Evolutionary conservation across 2,797 vertebrate genomes (phyloP), one percentile per base, ranked within the genome.

Genomic region (Sternotherus odoratus): DNA sequence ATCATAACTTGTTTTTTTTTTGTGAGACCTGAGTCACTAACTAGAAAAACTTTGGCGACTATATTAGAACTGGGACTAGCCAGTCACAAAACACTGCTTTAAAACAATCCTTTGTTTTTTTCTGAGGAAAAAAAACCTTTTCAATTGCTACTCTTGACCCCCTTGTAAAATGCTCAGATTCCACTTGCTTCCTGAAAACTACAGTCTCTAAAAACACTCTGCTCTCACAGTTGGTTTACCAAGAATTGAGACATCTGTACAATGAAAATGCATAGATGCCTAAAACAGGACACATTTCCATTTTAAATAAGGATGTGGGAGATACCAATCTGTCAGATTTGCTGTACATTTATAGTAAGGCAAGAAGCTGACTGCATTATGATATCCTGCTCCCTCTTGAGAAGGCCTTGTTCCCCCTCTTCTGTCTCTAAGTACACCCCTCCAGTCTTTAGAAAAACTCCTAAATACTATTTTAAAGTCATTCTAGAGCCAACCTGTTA

Each of bases 401-500:
- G 69, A 85, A 82, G 24, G 5, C 36, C 39, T 12, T 91, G 94
- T 79, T 43, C 85, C 75, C 39, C 87, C 75, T 8, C 5, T 78
- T 93, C 91, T 93, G 63, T 87, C 95, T 94, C 63, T 43, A 75
- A 46, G 72, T 28, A 48, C 82, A 53, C 33, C 87, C n/a, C 50
- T 81, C 94, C 24, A 8, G 66, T 85, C 50, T 87, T 85, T 89
- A 80, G 74, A 83, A 90, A 96, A 88, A 87, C 83, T 87, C 83
- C 85, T 92, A 46, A 0, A 0, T 93, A 79, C 26, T 82, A 81
- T 12, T 96, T 93, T 84, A 92, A 69, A 93, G 91, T 69, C 72
- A 90, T 95, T 94, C 72, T 91, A 53, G 94, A 95, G 87, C 88
- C 94, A 95, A 89, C 79, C 77, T 57, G 78, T 88, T 94, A 83